Evolutionary conservation across 2,797 vertebrate genomes (phyloP), one percentile per base, ranked within the genome.

Genomic region (Bryconaethiops microstoma): DNA sequence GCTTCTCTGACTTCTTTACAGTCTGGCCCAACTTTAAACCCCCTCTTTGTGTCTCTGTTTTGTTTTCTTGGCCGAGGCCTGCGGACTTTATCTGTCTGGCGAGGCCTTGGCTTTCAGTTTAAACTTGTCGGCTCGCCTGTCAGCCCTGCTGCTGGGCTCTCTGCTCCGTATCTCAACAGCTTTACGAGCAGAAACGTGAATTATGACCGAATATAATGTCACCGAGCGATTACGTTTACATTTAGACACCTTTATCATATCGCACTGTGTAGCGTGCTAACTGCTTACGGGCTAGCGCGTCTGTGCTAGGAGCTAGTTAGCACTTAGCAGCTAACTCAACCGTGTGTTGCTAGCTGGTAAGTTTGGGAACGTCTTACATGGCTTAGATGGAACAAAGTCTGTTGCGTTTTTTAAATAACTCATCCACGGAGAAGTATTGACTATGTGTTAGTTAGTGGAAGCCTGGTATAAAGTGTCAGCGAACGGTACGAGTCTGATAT

Each of bases 1-100:
- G 1, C 1, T 39, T 0, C 0, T 0, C 48, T 7, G 4, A 16
- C 48, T 42, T 45, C n/a, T 60, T 23, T 17, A 19, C 25, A 25
- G 16, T n/a, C 54, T 48, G 17, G 2, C 39, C 0, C 0, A 16
- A n/a, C 19, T 55, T 71, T 19, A 4, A 0, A 13, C 48, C 0
- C 25, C 70, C 29, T 42, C 71, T 76, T 83, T 73, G 63, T 23
- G 29, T 48, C 40, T 65, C 64, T 68, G 89, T 93, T 88, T 92
- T 93, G 91, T 93, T 90, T 92, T 91, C 83, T 88, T 91, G 76
- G 10, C 67, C 71, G 79, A 52, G 94, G 95, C 95, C 94, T 95
- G 50, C 1, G 40, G 0, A 9, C 35, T 50, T 42, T 59, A 59
- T 23, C 74, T 29, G 52, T 6, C n/a, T 40, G 48, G 2, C 57